A percentile compares a stretch with the other conserved stretches of the same genome.
phyloP scores from a whole-genome alignment of 2,797 vertebrate genomes.

The Staurois parvus region DNA sequence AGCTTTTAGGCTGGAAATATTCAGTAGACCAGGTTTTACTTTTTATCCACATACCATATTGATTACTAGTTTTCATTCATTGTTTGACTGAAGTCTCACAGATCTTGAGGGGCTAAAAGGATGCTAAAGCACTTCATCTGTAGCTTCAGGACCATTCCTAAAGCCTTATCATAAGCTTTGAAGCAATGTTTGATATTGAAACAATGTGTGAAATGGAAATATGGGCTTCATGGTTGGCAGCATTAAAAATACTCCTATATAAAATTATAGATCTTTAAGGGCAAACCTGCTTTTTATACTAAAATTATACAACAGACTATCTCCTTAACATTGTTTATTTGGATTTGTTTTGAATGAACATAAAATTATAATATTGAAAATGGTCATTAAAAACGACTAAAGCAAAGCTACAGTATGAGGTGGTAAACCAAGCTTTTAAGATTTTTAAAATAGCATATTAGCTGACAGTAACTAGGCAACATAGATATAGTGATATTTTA shows the following conservation, averaged over 20 bases:
- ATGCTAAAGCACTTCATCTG: conserved; percentile 3
- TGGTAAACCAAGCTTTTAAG: too few species aligned
- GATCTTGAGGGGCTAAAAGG: conserved; percentile 1
- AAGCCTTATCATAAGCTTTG: conserved; percentile 16
- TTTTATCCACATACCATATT: conserved; percentile 13
- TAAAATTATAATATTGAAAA: too few species aligned
- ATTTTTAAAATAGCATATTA: too few species aligned
- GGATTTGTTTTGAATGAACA: too few species aligned
- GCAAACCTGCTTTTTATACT: not conserved
- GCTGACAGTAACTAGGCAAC: too few species aligned
- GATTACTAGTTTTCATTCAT: conserved; percentile 17
- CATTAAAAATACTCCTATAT: not conserved
- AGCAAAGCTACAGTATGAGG: too few species aligned
- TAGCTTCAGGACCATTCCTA: not conserved
- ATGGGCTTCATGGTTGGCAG: not conserved
- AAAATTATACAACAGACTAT: not conserved
- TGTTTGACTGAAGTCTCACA: conserved; percentile 9
- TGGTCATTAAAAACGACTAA: too few species aligned
- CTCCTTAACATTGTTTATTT: not conserved
- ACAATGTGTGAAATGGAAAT: not conserved
- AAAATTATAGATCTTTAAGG: not conserved
- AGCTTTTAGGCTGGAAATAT: not conserved
- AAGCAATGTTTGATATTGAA: conserved; percentile 13
- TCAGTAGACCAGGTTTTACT: not conserved
- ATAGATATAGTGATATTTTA: too few species aligned